A percentile compares a stretch with the other conserved stretches of the same genome.
Conservation (phyloP, 2,113 vertebrate genomes). For the Pagrus major region DNA sequence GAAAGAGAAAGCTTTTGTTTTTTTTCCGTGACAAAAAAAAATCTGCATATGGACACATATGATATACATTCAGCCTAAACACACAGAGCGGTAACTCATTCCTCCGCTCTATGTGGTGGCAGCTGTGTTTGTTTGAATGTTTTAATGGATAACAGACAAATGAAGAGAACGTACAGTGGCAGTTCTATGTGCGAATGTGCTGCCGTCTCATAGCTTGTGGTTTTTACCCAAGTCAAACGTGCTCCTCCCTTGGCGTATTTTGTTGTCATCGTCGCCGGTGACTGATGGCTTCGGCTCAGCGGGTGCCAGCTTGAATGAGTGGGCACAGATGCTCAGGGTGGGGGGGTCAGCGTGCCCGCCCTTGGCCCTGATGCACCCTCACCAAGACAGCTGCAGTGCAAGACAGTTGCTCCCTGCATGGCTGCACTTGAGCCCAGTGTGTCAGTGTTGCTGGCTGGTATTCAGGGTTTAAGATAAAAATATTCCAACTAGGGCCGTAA, state of each 20-base stretch:
- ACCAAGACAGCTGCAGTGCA: constrained; percentile 67
- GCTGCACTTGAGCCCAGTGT: constrained; percentile 40
- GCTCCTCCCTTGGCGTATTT: constrained; percentile 47
- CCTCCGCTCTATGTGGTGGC: constrained; percentile 12
- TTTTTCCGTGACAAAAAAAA: constrained; percentile 8
- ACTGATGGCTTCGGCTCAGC: constrained; percentile 50
- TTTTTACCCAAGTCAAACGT: constrained; percentile 51
- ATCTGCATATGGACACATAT: constrained; percentile 14
- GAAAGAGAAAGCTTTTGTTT: constrained; percentile 22
- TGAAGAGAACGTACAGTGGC: constrained; percentile 64
- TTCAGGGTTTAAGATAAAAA: constrained; percentile 47
- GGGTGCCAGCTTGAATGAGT: constrained; percentile 49
- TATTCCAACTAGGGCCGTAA: constrained; percentile 22
- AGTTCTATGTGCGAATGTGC: constrained; percentile 59
- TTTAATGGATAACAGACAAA: constrained; percentile 70
- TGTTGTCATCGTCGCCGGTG: constrained; percentile 53
- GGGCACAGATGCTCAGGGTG: constrained; percentile 57
- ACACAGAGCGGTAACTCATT: constrained; percentile 1
- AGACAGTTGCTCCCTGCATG: constrained; percentile 50
- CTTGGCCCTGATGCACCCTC: constrained; percentile 38
- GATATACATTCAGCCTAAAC: constrained; percentile 6
- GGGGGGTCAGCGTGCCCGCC: constrained; percentile 47
- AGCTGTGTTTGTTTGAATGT: constrained; percentile 61
- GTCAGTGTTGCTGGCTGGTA: constrained; percentile 13
- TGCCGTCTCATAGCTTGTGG: constrained; percentile 61